Conservation (phyloP, 2,888 invertebrate genomes). For the Drosophila limbata region DNA sequence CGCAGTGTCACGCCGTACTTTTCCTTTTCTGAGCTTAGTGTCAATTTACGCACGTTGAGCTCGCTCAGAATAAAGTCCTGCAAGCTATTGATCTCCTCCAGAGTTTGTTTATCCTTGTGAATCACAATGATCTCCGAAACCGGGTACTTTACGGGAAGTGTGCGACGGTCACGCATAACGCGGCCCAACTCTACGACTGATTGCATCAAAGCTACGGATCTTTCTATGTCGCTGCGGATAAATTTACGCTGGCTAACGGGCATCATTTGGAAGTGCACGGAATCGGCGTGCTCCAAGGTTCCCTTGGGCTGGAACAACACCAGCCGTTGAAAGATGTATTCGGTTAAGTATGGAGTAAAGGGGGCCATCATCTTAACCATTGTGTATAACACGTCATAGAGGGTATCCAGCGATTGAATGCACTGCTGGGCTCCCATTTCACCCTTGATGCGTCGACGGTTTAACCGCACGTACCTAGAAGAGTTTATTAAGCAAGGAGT, state of each 20-base stretch:
- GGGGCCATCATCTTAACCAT: constrained; percentile 98
- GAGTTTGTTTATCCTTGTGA: constrained; percentile 92
- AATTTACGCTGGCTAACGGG: constrained; percentile 90
- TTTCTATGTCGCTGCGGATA: constrained; percentile 94
- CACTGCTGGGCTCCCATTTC: constrained; percentile 93
- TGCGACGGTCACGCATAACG: constrained; percentile 95
- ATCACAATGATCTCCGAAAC: constrained; percentile 98
- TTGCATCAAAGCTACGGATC: constrained; percentile 97
- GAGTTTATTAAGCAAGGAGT: neutral
- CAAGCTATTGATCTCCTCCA: constrained; percentile 92
- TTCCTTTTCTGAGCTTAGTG: constrained; percentile 94
- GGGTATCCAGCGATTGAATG: constrained; percentile 92
- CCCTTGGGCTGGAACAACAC: constrained; percentile 87
- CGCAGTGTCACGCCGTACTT: constrained; percentile 95
- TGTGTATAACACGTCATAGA: constrained; percentile 94
- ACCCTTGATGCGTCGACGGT: constrained; percentile 97
- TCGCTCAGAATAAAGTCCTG: constrained; percentile 96
- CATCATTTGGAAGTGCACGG: constrained; percentile 96
- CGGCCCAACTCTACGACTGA: constrained; percentile 97
- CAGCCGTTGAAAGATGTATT: constrained; percentile 96
- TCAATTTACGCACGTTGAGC: constrained; percentile 94
- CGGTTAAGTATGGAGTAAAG: constrained; percentile 98
- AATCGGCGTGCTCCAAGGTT: constrained; percentile 86
- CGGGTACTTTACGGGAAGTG: constrained; percentile 98
- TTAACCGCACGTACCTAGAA: constrained; percentile 94